Evolutionary conservation across 2,797 vertebrate genomes (phyloP), one percentile per base, ranked within the genome.

Genomic region (Danio albolineatus): DNA sequence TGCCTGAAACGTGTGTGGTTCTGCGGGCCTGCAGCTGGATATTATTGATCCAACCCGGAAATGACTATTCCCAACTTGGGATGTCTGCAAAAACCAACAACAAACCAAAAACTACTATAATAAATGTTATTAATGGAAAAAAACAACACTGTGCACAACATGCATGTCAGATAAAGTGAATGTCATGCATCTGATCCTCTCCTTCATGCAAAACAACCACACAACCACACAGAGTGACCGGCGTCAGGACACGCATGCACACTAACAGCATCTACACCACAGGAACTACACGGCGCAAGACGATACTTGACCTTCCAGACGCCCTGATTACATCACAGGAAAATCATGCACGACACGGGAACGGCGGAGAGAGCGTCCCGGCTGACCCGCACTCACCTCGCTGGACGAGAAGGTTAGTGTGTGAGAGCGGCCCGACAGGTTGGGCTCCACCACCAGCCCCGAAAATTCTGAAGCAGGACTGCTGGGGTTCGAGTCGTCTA

Each of bases 341-440:
- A 71, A 57, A 51, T 43, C 76, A 67, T 46, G 65, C 28, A 28
- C 28, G 28, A 28, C 14, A 73, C 69, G 49, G 36, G 48, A 44
- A 41, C 9, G 38, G 41, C 2, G 13, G 43, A 59, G 13, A 57
- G 12, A 64, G 39, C 17, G 61, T 14, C 44, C 21, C 56, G 64
- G 39, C 61, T 64, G 73, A 21, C 36, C 69, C 19, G 70, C 74
- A 97, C 96, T 97, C 96, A 98, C 96, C 96, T 97, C 96, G 85
- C 93, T 95, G 91, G 96, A 97, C 92, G 96, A 97, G 95, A 98
- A 97, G 96, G 94, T 94, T 95, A 97, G 94, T 93, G 96, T 97
- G 92, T 96, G 96, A 82, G 96, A 95, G 92, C 95, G 96, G 93
- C 96, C 96, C 93, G 96, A 95, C 89, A 97, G 95, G 93, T 93